Evolutionary conservation across 35 echinoderm and acorn worm genomes (phyloP).

Genomic region (Patiria miniata): DNA sequence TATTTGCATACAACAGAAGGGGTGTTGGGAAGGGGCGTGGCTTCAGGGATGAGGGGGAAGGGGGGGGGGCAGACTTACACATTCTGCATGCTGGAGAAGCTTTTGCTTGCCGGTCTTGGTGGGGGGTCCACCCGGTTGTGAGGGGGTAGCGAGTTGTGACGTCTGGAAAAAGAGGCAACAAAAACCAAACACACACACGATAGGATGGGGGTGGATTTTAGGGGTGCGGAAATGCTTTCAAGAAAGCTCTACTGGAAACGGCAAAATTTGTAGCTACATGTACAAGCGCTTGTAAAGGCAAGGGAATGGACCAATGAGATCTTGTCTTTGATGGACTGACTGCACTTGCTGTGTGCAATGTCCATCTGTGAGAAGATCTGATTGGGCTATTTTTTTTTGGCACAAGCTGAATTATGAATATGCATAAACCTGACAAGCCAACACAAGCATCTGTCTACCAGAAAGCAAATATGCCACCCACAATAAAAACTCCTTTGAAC

Average conservation of each 20-base stretch:
- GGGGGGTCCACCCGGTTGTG: constrained; percentile 63
- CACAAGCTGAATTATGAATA: too few relatives aligned
- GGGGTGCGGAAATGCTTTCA: not conserved
- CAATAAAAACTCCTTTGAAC: too few relatives aligned
- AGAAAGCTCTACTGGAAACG: too few relatives aligned
- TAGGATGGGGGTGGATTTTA: not conserved
- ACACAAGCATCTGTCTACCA: too few relatives aligned
- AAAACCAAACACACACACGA: constrained; percentile 8
- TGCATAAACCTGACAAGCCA: too few relatives aligned
- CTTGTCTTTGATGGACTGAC: too few relatives aligned
- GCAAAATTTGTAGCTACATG: not conserved
- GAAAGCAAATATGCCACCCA: too few relatives aligned
- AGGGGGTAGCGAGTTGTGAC: constrained; percentile 82
- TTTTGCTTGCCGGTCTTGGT: constrained; percentile 58
- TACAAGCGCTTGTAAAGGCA: too few relatives aligned
- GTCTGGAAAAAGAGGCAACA: constrained; percentile 46
- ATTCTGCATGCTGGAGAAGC: constrained; percentile 84
- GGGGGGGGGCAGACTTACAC: constrained; percentile 61
- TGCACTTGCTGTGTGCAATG: too few relatives aligned
- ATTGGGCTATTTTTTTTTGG: too few relatives aligned
- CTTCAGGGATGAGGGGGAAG: constrained; percentile 3
- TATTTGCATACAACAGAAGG: not conserved
- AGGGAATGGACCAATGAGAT: too few relatives aligned
- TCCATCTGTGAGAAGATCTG: too few relatives aligned
- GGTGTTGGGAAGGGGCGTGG: not conserved